Percentiles rank a stretch among this genome's conserved stretches.
phyloP scores from a whole-genome alignment of 2,113 vertebrate species.

The Myiopsitta monachus region DNA sequence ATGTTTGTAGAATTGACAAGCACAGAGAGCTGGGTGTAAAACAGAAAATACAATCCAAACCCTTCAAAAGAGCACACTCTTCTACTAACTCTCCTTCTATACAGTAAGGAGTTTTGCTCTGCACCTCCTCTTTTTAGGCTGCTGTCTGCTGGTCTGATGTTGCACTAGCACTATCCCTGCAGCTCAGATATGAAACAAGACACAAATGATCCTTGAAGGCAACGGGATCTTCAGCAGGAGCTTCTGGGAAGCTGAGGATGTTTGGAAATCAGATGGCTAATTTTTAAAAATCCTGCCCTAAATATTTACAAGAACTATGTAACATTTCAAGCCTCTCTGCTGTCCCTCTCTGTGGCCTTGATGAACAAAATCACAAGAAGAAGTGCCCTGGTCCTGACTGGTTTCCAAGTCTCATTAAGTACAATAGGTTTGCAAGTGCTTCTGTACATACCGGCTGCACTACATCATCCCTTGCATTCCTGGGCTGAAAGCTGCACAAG shows the following conservation, averaged over 20 bases:
- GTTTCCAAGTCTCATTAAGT: conserved; percentile 64
- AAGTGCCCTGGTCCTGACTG: conserved; percentile 35
- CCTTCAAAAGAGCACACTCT: not conserved
- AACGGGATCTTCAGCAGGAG: not conserved
- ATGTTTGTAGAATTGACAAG: conserved; percentile 23
- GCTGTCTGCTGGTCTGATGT: accelerated
- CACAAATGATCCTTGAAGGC: not conserved
- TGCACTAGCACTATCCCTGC: not conserved
- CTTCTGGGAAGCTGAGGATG: not conserved
- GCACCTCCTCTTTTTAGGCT: not conserved
- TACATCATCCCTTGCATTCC: conserved; percentile 60
- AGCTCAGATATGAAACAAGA: not conserved
- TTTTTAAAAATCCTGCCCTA: conserved; percentile 38
- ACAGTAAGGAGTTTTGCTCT: not conserved
- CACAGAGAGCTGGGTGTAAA: not conserved
- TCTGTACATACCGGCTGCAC: conserved; percentile 46
- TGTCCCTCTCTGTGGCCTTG: conserved; percentile 20
- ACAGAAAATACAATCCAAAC: not conserved
- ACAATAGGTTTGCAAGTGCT: conserved; percentile 48
- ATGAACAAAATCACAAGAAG: conserved; percentile 42
- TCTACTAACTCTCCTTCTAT: not conserved
- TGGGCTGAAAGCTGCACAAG: conserved; percentile 56
- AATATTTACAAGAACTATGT: conserved; percentile 44
- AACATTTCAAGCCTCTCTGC: conserved; percentile 23
- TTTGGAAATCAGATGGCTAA: conserved; percentile 6